phyloP scores from a whole-genome alignment of 2,797 vertebrate genomes.

The Phoxinus dragarum region DNA sequence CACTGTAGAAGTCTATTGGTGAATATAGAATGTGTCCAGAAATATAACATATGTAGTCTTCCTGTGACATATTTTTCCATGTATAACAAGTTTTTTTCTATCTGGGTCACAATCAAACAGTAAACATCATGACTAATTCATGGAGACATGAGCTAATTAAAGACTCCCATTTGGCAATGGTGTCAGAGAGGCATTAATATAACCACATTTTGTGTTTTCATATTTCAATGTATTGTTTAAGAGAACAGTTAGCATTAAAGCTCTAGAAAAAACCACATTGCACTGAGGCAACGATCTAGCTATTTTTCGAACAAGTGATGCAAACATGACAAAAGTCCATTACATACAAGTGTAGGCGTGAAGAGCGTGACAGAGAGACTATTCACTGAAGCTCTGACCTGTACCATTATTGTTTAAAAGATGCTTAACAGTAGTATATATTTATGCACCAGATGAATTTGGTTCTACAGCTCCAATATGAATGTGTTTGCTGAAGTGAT shows the following conservation, averaged over 20 bases:
- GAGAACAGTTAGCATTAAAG: neutral
- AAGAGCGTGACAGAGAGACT: neutral
- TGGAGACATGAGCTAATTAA: slow-evolving; percentile 51
- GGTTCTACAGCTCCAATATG: neutral
- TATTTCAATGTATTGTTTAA: slow-evolving; percentile 24
- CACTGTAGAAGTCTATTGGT: neutral
- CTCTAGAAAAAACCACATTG: neutral
- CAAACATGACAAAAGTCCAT: slow-evolving; percentile 1
- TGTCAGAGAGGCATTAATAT: slow-evolving; percentile 2
- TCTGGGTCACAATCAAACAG: slow-evolving; percentile 55
- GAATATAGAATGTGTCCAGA: neutral
- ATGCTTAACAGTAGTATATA: slow-evolving; percentile 11
- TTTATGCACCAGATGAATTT: slow-evolving; percentile 1
- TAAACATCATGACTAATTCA: slow-evolving; percentile 59
- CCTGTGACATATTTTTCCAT: slow-evolving; percentile 20
- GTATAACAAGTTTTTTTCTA: slow-evolving; percentile 47
- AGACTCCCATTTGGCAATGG: slow-evolving; percentile 28
- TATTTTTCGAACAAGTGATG: neutral
- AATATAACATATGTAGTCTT: slow-evolving; percentile 10
- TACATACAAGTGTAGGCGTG: slow-evolving; percentile 22
- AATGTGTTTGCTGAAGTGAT: neutral
- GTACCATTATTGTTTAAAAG: slow-evolving; percentile 9
- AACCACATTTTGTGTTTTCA: neutral
- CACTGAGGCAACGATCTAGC: neutral
- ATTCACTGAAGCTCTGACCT: neutral